Conservation (phyloP, 2,888 invertebrate genomes). For the Cremastinae sp. region DNA sequence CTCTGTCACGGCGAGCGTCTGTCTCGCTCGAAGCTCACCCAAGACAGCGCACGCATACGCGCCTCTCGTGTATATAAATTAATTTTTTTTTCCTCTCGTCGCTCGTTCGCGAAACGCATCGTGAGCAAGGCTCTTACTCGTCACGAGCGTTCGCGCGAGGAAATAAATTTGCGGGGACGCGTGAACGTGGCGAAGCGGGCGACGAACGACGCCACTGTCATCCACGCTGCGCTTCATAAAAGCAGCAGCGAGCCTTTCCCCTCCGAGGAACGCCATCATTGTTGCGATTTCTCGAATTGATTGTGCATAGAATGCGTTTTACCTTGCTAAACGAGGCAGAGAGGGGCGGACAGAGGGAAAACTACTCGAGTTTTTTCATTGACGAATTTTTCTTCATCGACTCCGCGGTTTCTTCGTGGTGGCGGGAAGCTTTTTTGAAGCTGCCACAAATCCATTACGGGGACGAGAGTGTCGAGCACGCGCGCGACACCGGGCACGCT, state of each 20-base stretch:
- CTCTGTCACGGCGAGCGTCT: slow-evolving; percentile 62
- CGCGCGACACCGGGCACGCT: slow-evolving; percentile 55
- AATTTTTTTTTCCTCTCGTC: slow-evolving; percentile 14
- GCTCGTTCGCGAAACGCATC: background rate
- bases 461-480: slow-evolving; percentile 55
- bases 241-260: background rate
- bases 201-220: slow-evolving; percentile 51
- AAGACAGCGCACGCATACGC: background rate
- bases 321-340: too few species aligned
- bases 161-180: background rate
- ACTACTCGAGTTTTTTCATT: background rate
- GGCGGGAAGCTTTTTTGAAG: slow-evolving; percentile 52
- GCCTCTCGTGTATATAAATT: slow-evolving; percentile 22
- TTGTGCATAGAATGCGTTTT: background rate
- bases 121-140: too few species aligned
- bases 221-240: slow-evolving; percentile 32
- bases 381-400: too few species aligned
- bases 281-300: slow-evolving; percentile 10
- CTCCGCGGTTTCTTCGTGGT: slow-evolving; percentile 17
- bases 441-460: slow-evolving; percentile 40
- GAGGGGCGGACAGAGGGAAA: too few species aligned
- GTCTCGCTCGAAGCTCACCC: background rate
- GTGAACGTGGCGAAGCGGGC: slow-evolving; percentile 43
- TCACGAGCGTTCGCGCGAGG: background rate
- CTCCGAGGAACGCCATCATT: slow-evolving; percentile 46